phyloP scores from a whole-genome alignment of 2,797 vertebrate genomes.

The Lutjanus campechanus region DNA sequence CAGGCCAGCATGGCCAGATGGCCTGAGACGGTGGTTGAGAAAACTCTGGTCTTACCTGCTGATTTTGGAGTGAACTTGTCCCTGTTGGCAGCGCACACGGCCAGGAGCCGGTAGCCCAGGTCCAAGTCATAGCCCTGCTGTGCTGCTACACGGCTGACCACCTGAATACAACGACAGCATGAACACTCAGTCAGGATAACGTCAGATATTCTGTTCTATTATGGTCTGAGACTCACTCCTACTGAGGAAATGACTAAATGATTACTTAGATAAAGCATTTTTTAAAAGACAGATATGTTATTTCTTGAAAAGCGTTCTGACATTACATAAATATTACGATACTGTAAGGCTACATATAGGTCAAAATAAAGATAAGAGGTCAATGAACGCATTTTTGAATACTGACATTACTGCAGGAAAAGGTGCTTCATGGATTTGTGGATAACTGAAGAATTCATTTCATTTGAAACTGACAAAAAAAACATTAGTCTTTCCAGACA shows the following conservation, averaged over 20 bases:
- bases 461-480: background rate
- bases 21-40: conserved; percentile 66
- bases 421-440: background rate
- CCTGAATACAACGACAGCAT: conserved; percentile 82
- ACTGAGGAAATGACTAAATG: background rate
- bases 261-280: background rate
- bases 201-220: background rate
- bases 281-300: background rate
- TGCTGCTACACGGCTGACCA: conserved; percentile 97
- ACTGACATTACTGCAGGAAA: background rate
- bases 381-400: background rate
- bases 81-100: conserved; percentile 98
- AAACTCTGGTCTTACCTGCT: conserved; percentile 91
- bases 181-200: conserved; percentile 25
- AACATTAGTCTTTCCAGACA: background rate
- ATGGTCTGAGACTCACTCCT: background rate
- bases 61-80: conserved; percentile 99
- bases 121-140: conserved; percentile 99
- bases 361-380: background rate
- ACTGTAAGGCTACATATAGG: background rate
- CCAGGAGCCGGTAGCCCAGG: conserved; percentile 97
- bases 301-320: background rate
- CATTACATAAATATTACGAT: background rate
- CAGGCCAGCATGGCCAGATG: conserved; percentile 75
- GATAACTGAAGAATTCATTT: background rate